Evolutionary conservation across 2,797 vertebrate genomes (phyloP).

Genomic region (Sebastes variabilis): DNA sequence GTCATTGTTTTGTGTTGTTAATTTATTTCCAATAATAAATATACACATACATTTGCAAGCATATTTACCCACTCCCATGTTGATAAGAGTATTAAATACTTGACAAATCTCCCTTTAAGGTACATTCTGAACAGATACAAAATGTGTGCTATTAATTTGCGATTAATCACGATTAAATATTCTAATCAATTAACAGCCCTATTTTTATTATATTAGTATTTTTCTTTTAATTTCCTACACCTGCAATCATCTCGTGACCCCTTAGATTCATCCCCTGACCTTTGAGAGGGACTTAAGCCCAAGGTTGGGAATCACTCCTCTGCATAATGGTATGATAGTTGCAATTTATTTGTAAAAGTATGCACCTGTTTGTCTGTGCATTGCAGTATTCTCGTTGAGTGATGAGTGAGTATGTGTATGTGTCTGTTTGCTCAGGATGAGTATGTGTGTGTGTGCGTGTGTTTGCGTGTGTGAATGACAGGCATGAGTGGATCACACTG

Average conservation of each 20-base stretch:
- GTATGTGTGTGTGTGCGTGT: conserved; percentile 14
- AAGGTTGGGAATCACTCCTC: not conserved
- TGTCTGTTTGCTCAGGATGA: conserved; percentile 25
- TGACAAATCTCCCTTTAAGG: too few relatives aligned
- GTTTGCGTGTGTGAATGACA: conserved; percentile 64
- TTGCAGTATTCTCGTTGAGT: not conserved
- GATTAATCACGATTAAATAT: too few relatives aligned
- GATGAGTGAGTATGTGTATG: conserved; percentile 9
- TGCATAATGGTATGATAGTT: not conserved
- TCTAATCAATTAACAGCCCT: too few relatives aligned
- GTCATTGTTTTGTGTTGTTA: too few relatives aligned
- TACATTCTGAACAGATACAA: too few relatives aligned
- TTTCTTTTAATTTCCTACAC: not conserved
- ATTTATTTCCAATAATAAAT: too few relatives aligned
- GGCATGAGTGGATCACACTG: conserved; percentile 79
- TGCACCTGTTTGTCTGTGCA: not conserved
- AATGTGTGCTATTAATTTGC: too few relatives aligned
- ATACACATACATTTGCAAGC: too few relatives aligned
- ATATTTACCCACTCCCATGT: too few relatives aligned
- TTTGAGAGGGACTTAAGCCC: not conserved
- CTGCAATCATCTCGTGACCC: not conserved
- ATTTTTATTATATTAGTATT: not conserved
- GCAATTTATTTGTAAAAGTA: not conserved
- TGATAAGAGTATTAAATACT: too few relatives aligned
- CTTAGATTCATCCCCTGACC: not conserved